Base-by-base conservation (phyloP, 2,888 invertebrate species). In the Polymixis flavicincta region DNA sequence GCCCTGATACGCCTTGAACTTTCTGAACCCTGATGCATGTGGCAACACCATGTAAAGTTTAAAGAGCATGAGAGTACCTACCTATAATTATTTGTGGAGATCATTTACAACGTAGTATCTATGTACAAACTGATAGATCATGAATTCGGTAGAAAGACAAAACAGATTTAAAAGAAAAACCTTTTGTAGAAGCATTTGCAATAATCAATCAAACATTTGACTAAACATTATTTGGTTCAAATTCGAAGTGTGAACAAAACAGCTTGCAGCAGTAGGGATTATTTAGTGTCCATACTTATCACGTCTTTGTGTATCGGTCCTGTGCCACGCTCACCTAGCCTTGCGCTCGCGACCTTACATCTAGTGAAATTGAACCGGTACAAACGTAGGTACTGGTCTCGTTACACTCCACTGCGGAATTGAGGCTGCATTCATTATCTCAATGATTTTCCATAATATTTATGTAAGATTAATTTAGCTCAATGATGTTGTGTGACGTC, bases 301-400 rank as follows among this genome's bases (percentile, higher is more conserved):
- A 55, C 48, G 71, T 81, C 80, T 83, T 67, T 72, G 71, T 82
- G 74, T 69, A 55, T 72, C 81, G 83, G 83, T 82, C 80, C 77
- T 80, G 76, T 69, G 72, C 71, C 86, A 90, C 95, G 93, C 91
- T 94, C 94, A 93, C 92, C 91, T 94, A 95, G 95, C 96, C 96
- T 96, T 96, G 95, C 87, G 89, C 88, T 86, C 90, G 80, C 93
- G 96, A 96, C 96, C 96, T 96, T 95, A 94, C 90, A 86, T 92
- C 93, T 92, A 94, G 95, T 95, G 95, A 95, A 95, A 96, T 95
- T 95, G 92, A 94, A 95, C 94, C 93, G 92, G 94, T 94, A 92
- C 71, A 67, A 76, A 74, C 86, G 88, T 61, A 84, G 69, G n/a
- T 88, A 90, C 89, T 89, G 89, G 89, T 89, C 88, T 89, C 77